Evolutionary conservation across 2,888 invertebrate species (phyloP), one percentile per base, ranked within the genome.

Genomic region (Meteorus cinctellus): DNA sequence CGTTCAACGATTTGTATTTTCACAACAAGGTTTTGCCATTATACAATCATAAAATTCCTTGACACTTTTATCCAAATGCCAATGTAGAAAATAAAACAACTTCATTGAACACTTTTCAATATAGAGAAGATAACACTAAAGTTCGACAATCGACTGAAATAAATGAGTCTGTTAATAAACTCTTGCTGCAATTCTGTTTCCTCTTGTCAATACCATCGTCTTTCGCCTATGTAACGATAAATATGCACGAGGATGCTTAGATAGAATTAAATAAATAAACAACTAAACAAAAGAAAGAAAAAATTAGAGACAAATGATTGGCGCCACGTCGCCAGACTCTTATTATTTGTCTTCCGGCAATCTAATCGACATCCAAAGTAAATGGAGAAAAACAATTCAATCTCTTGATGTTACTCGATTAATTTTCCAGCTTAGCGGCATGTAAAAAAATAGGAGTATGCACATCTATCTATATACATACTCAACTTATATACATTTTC

Each of bases 341-440:
- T 31, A 62, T 62, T 62, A 62, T 62, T 62, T 29, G 62, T 62
- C 62, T 29, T 27, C 31, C 29, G 16, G 62, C n/a, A 62, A 31
- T 62, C 55, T 24, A 55, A 55, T 55, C 55, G 55, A 55, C 55
- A 55, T 55, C 55, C 55, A 55, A 19, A 55, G 55, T 55, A 24
- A 55, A 55, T 24, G 24, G 24, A 19, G 29, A 62, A 62, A 31
- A 29, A 29, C 31, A 2, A 62, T 62, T 31, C 29, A 62, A 31
- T 62, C 29, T 31, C 62, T 4, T 62, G 29, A 62, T 29, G 31
- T 27, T 14, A 62, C 31, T 55, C 55, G 19, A 55, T 55, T 19
- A 55, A 55, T 55, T 55, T 55, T 19, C 19, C n/a, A 55, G 19
- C 5, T 55, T 55, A 55, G 19, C 55, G 19, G n/a, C 6, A 55